phyloP scores from a whole-genome alignment of 1,140 invertebrate species.

The Euura saliciscinereae region DNA sequence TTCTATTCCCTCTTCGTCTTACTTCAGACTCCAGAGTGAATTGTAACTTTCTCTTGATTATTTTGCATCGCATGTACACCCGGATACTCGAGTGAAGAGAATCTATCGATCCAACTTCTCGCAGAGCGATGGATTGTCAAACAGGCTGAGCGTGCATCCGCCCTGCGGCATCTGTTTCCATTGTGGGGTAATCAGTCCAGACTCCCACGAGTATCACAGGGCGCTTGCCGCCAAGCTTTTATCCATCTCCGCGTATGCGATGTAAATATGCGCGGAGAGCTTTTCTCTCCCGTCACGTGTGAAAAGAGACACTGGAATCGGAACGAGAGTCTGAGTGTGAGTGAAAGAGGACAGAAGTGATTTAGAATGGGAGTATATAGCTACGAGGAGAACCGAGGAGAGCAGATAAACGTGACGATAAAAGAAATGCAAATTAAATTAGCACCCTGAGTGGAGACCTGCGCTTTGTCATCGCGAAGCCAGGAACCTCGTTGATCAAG shows the following conservation, averaged over 20 bases:
- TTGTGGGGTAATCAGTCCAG: slow-evolving; percentile 1
- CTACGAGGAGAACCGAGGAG: background rate
- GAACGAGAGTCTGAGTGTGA: background rate
- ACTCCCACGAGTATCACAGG: background rate
- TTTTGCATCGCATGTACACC: too few species aligned
- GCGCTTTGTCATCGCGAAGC: background rate
- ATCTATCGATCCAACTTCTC: background rate
- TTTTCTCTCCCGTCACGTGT: background rate
- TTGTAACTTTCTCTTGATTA: too few species aligned
- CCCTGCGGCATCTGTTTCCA: background rate
- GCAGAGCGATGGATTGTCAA: background rate
- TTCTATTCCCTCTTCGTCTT: too few species aligned
- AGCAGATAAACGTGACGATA: background rate
- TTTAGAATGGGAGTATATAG: background rate
- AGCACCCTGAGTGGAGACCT: background rate
- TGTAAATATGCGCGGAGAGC: slow-evolving; percentile 5
- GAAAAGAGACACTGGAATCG: background rate
- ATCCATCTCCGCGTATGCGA: background rate
- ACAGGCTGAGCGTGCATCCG: background rate
- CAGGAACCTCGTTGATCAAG: too few species aligned
- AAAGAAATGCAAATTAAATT: slow-evolving; percentile 5
- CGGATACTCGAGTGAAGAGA: too few species aligned
- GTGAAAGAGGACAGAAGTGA: background rate
- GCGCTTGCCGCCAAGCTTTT: slow-evolving; percentile 1
- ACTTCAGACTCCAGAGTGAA: too few species aligned